Evolutionary conservation across 2,797 vertebrate species (phyloP), one percentile per base, ranked within the genome.

Genomic region (Furcifer pardalis): DNA sequence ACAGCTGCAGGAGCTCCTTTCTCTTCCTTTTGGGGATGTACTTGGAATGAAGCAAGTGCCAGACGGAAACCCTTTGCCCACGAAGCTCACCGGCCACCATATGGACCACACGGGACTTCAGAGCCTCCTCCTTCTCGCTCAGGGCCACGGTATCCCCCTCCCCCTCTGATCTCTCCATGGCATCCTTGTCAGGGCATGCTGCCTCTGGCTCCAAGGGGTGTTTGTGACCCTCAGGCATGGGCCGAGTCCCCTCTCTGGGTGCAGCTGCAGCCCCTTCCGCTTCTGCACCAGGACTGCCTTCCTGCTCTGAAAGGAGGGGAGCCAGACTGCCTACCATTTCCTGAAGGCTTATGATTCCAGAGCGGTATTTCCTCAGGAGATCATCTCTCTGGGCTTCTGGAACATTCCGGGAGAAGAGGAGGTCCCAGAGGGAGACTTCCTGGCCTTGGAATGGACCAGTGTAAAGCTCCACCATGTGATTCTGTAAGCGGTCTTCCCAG

Each of bases 21-120:
- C 96, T 95, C 84, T 96, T 95, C 25, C 92, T 81, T 88, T 96
- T 95, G 62, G 94, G 91, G 84, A 98, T 95, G 88, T 97, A 97
- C 40, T 96, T 96, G 27, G 97, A 97, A 95, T 96, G 95, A 71
- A 98, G 95, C 52, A 97, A 90, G 74, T 97, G 96, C 97, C 97
- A 97, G 49, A 97, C 88, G 2, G 97, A 97, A 23, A 97, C 82
- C 79, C 96, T 94, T 0, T 96, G 97, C 69, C 96, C 97, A 93
- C 92, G 97, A 85, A 97, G 96, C 17, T 91, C 93, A 9, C 97
- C 94, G 4, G 3, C 52, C 0, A 87, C 62, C 12, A 91, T 0
- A 0, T 86, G 73, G 19, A 85, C 21, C 6, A 2, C 74, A 27
- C 84, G 79, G 0, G 42, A 37, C 1, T 83, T 87, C 79, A 95